Evolutionary conservation across 2,888 invertebrate species (phyloP).

Genomic region (Sicus ferrugineus): DNA sequence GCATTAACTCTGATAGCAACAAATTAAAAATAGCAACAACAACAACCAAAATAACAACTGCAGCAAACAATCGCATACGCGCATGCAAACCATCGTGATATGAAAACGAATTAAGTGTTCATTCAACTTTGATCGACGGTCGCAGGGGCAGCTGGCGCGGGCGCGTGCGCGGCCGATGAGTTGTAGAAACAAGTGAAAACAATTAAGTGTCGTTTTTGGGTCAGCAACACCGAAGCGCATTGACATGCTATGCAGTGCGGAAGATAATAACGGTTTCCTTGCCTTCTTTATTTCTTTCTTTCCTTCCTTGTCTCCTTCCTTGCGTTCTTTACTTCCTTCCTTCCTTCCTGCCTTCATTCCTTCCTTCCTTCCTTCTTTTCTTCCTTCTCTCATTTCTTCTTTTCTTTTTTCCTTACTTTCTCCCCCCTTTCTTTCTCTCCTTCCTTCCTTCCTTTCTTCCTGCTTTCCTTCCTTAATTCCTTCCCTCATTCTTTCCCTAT

Average conservation of each 20-base stretch:
- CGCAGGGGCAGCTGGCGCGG: background rate
- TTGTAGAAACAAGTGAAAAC: slow-evolving; percentile 9
- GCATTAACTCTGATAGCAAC: background rate
- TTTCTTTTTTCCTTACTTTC: too few relatives aligned
- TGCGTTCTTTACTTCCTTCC: too few relatives aligned
- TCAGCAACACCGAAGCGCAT: background rate
- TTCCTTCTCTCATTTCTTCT: too few relatives aligned
- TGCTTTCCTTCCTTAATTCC: too few relatives aligned
- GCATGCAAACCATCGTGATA: slow-evolving; percentile 29
- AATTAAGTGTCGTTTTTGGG: slow-evolving; percentile 2
- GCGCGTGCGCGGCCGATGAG: background rate
- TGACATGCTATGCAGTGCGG: background rate
- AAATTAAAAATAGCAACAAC: background rate
- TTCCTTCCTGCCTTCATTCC: too few relatives aligned
- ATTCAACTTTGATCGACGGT: slow-evolving; percentile 23
- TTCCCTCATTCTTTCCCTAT: too few relatives aligned
- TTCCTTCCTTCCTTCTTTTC: too few relatives aligned
- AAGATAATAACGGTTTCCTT: background rate
- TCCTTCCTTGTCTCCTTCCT: background rate
- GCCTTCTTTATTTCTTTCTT: background rate
- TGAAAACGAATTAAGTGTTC: slow-evolving; percentile 32
- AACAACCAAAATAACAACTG: slow-evolving; percentile 16
- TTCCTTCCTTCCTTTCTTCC: too few relatives aligned
- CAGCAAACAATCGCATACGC: slow-evolving; percentile 13
- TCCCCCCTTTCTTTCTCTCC: too few relatives aligned